Conservation (phyloP, 2,888 invertebrate genomes). For the Phaedon cochleariae region DNA sequence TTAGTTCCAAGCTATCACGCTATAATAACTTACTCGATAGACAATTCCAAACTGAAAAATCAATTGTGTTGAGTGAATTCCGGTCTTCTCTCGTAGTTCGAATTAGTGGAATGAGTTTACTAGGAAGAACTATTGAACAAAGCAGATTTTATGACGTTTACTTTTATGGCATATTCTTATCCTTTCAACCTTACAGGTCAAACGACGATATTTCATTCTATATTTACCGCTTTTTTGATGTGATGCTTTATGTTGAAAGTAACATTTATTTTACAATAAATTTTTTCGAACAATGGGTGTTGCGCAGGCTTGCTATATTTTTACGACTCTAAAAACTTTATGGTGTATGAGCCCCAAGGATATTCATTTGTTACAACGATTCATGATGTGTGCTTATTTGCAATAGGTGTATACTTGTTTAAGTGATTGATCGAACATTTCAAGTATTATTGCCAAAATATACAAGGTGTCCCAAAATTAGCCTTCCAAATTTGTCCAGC, state of each 20-base stretch:
- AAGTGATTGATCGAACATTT: too few relatives aligned
- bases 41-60: too few relatives aligned
- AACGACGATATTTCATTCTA: neutral
- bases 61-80: too few relatives aligned
- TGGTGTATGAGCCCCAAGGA: neutral
- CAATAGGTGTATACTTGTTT: too few relatives aligned
- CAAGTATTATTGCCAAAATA: too few relatives aligned
- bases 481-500: too few relatives aligned
- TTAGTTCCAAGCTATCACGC: too few relatives aligned
- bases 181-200: slow-evolving; percentile 3
- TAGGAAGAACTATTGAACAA: neutral
- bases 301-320: neutral
- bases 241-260: slow-evolving; percentile 1
- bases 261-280: slow-evolving; percentile 10
- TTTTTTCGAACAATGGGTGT: slow-evolving; percentile 14
- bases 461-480: too few relatives aligned
- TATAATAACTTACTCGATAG: too few relatives aligned
- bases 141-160: neutral
- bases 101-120: neutral
- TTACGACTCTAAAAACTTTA: neutral
- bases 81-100: too few relatives aligned
- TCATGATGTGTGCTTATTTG: too few relatives aligned
- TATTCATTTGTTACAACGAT: too few relatives aligned
- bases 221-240: slow-evolving; percentile 1
- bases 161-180: neutral